Conservation (phyloP, 2,888 invertebrate genomes). For the Eulithis testata region DNA sequence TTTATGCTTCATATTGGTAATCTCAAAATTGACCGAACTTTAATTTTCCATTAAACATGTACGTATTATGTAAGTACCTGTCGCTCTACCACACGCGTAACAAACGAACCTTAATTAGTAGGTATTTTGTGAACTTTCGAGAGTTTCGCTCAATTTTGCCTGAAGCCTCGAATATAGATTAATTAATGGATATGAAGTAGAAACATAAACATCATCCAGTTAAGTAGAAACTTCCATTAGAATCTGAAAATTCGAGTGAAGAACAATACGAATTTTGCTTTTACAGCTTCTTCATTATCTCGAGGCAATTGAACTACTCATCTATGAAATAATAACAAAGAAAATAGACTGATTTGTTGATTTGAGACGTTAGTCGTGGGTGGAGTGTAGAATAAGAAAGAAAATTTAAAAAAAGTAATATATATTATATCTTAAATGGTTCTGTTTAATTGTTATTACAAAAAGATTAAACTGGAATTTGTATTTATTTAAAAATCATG, state of each 20-base stretch:
- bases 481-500: too few species aligned
- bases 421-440: too few species aligned
- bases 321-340: too few species aligned
- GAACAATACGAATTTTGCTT: background rate
- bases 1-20: too few species aligned
- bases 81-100: background rate
- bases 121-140: conserved; percentile 10
- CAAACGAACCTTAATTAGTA: background rate
- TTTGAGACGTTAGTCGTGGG: too few species aligned
- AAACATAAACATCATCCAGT: background rate
- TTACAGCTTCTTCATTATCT: background rate
- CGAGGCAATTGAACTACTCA: too few species aligned
- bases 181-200: conserved; percentile 7
- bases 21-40: too few species aligned
- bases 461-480: too few species aligned
- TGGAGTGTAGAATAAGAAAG: too few species aligned
- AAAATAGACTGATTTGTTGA: too few species aligned
- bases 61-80: background rate
- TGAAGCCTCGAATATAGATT: conserved; percentile 5
- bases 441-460: too few species aligned
- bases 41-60: background rate
- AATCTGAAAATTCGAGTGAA: conserved; percentile 12
- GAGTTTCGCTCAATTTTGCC: conserved; percentile 13
- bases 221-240: background rate
- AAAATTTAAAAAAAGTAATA: too few species aligned